Evolutionary conservation across 2,888 invertebrate species (phyloP).

Genomic region (Cancer borealis): DNA sequence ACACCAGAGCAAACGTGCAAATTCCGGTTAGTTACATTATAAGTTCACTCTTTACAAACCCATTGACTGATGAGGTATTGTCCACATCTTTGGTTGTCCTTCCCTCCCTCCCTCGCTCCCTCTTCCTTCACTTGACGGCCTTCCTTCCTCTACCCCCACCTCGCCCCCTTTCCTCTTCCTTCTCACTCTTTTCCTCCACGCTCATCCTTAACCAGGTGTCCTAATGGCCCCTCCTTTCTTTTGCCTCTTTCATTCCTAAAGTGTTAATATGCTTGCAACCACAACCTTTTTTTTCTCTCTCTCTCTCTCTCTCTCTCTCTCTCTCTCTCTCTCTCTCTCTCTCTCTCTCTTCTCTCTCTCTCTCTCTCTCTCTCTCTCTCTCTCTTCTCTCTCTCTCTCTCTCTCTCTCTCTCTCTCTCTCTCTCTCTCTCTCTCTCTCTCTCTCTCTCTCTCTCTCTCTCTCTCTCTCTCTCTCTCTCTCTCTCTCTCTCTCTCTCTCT

Average conservation of each 20-base stretch:
- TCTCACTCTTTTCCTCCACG: not conserved
- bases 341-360: constrained; percentile 9
- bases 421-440: constrained; percentile 23
- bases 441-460: constrained; percentile 15
- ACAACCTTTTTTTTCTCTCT: not conserved
- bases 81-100: not conserved
- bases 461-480: constrained; percentile 34
- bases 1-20: not conserved
- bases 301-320: constrained; percentile 50
- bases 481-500: not conserved
- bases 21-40: constrained; percentile 2
- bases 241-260: not conserved
- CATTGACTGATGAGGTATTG: constrained; percentile 13
- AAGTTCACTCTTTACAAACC: not conserved
- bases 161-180: not conserved
- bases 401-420: not conserved
- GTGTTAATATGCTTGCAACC: not conserved
- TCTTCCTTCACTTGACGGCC: not conserved
- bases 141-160: not conserved
- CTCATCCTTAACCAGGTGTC: not conserved
- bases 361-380: constrained; percentile 25
- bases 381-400: not conserved
- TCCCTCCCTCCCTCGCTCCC: not conserved
- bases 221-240: not conserved
- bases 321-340: constrained; percentile 53